Percentiles rank a stretch among this genome's conserved stretches.
Conservation (phyloP, 2,113 vertebrate species). For the Eublepharis macularius region DNA sequence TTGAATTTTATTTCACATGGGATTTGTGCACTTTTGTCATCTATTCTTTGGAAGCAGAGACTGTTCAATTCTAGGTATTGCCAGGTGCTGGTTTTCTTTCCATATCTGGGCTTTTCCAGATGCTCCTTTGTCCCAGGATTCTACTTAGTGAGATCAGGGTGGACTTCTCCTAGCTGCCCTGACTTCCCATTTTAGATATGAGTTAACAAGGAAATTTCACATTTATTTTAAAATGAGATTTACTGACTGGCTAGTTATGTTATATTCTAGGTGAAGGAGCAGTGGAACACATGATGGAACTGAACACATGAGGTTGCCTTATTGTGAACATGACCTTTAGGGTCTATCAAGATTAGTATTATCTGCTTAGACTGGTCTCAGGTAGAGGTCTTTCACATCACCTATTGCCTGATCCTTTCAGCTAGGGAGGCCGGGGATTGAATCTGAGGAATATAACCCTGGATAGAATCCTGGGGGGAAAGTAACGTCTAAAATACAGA, state of each 20-base stretch:
- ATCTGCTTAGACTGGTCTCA: no score
- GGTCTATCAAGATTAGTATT: no score
- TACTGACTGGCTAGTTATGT: background rate
- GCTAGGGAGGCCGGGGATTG: no score
- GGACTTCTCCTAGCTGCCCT: background rate
- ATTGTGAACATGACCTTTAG: no score
- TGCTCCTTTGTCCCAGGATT: background rate
- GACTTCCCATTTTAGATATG: background rate
- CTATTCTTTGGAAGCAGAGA: background rate
- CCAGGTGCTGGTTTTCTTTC: background rate
- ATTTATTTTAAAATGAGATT: background rate
- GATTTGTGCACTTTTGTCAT: background rate
- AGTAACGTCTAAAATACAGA: no score
- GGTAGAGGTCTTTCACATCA: no score
- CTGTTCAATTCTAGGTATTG: background rate
- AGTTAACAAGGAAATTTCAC: background rate
- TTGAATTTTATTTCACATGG: no score
- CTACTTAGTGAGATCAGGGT: background rate
- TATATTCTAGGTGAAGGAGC: background rate
- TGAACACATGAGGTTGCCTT: no score
- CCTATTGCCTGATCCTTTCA: no score
- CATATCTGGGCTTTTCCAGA: background rate
- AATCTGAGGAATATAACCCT: no score
- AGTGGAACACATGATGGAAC: background rate
- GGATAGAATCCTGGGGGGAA: background rate